Conservation (phyloP, 1,140 invertebrate genomes). For the Carposina sasakii region DNA sequence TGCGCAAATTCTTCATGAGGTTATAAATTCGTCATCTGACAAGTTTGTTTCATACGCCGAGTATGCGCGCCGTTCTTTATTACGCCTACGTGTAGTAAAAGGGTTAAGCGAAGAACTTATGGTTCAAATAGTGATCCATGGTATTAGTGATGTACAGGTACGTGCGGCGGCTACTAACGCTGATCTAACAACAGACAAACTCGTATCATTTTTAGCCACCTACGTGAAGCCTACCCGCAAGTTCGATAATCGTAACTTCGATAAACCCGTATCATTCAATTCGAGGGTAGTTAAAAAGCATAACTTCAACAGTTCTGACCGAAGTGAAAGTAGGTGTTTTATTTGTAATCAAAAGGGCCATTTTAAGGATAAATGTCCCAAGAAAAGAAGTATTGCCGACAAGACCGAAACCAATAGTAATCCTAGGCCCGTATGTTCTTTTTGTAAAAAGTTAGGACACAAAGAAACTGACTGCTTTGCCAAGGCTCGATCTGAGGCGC, state of each 20-base stretch:
- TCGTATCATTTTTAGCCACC: slow-evolving; percentile 7
- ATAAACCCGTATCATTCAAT: too few relatives aligned
- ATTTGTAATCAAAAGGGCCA: too few relatives aligned
- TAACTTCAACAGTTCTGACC: too few relatives aligned
- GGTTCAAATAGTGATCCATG: neutral
- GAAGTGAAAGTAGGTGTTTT: too few relatives aligned
- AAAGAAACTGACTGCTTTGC: neutral
- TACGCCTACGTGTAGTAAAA: slow-evolving; percentile 1
- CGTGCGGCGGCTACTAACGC: slow-evolving; percentile 9
- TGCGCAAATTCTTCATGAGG: slow-evolving; percentile 7
- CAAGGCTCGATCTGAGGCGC: slow-evolving; percentile 6
- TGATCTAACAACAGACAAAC: neutral
- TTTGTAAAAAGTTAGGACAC: slow-evolving; percentile 11
- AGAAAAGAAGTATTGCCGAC: too few relatives aligned
- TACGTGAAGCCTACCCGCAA: slow-evolving; percentile 6
- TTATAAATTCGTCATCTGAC: slow-evolving; percentile 1
- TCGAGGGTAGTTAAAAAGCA: too few relatives aligned
- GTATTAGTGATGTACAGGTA: slow-evolving; percentile 4
- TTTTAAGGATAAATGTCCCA: too few relatives aligned
- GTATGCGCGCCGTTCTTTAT: neutral
- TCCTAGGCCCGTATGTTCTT: too few relatives aligned
- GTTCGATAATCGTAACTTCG: too few relatives aligned
- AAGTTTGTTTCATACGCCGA: slow-evolving; percentile 5
- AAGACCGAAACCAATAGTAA: too few relatives aligned
- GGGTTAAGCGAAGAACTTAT: slow-evolving; percentile 3